Evolutionary conservation across 2,797 vertebrate species (phyloP), one percentile per base, ranked within the genome.

Genomic region (Triplophysa yarkandensis): DNA sequence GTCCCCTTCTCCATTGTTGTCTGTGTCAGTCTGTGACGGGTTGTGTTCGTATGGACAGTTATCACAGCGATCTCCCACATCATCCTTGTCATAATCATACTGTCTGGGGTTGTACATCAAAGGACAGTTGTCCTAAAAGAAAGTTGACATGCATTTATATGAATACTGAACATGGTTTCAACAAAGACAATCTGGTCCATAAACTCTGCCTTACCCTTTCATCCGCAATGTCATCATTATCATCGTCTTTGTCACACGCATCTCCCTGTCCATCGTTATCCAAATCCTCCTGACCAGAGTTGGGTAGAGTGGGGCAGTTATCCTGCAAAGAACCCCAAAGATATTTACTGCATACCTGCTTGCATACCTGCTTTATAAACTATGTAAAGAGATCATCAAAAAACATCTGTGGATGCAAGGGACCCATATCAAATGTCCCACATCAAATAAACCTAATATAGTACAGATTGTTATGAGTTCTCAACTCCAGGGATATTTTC

Each of bases 1-100:
- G 0, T 99, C 97, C 1, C 97, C 97, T 83, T 99, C 96, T 0
- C 95, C 96, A 0, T 99, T 94, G 83, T 86, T 90, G 83, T 99
- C 93, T 0, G 96, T 97, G 87, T 99, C 97, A 0, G 92, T 95
- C 88, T 99, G 97, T 8, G 94, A 92, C 0, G 94, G 93, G 86
- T 99, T 99, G 87, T 92, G 94, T 11, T 97, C 95, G 3, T 97
- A 97, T 0, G 96, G 95, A 52, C 97, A 98, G 83, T 99, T 99
- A 83, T 98, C 97, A 61, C 97, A 99, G 55, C 93, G 92, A 86
- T 99, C 96, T 5, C 96, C 98, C 4, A 98, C 91, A 62, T 95
- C 94, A 28, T 99, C 97, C 75, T 93, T 92, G 87, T 99, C 97
- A 0, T 96, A 96, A 83, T 99, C 97, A 77, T 90, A 93, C 83